These are phyloP conservation scores for Drosophila pachea DNA, from an alignment of 1,140 invertebrate species.

Conservation along the genomic window DNA sequence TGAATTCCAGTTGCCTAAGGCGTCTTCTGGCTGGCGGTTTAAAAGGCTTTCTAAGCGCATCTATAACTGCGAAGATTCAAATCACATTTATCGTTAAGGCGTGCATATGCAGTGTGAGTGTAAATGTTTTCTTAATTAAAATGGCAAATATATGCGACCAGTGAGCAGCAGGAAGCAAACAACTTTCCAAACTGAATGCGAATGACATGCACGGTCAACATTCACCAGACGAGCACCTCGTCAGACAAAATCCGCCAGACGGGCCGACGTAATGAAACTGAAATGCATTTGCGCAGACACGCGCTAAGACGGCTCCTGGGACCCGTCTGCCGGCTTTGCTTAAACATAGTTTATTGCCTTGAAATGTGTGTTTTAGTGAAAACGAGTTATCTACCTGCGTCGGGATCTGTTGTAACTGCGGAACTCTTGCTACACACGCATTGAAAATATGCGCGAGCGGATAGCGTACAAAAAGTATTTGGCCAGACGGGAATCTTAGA, in stretches of 20 bases:
- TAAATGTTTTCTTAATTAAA: conserved; percentile 48
- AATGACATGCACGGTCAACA: conserved; percentile 67
- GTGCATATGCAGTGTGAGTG: conserved; percentile 24
- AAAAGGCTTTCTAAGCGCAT: conserved; percentile 9
- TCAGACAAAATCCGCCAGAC: conserved; percentile 28
- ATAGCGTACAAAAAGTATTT: conserved; percentile 39
- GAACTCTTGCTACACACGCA: conserved; percentile 28
- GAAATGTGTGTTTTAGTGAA: conserved; percentile 64
- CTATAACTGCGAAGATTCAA: conserved; percentile 7
- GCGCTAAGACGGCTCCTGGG: conserved; percentile 38
- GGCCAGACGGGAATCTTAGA: conserved; percentile 51
- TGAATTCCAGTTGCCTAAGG: conserved; percentile 34
- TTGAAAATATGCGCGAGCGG: conserved; percentile 22
- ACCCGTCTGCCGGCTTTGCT: conserved; percentile 41
- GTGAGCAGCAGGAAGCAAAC: conserved; percentile 67
- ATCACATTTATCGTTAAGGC: conserved; percentile 21
- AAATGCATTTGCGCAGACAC: conserved; percentile 59
- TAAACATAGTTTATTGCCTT: conserved; percentile 68
- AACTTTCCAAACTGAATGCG: conserved; percentile 69
- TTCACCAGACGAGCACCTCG: conserved; percentile 44
- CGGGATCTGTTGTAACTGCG: conserved; percentile 23
- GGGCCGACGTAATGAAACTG: conserved; percentile 44
- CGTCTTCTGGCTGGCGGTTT: conserved; percentile 14
- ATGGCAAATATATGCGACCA: conserved; percentile 30
- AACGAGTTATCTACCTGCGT: conserved; percentile 55